phyloP scores from a whole-genome alignment of 2,888 invertebrate genomes.

The Mechanitis messenoides region DNA sequence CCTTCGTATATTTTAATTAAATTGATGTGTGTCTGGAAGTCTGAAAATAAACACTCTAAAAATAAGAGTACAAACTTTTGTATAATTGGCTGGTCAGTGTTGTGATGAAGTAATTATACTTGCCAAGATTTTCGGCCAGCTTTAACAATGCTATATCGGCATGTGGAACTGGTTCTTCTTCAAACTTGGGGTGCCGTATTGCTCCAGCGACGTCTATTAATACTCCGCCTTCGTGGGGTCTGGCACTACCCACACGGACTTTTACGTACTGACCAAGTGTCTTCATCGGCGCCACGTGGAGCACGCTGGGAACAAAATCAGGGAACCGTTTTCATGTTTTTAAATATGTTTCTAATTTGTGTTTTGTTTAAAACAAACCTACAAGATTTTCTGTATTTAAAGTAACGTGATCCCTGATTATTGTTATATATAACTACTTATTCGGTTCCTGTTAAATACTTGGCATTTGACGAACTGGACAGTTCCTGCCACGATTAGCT shows the following conservation, averaged over 20 bases:
- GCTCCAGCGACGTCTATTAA: constrained; percentile 59
- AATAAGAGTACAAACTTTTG: no score
- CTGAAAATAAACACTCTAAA: constrained; percentile 35
- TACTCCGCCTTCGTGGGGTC: constrained; percentile 55
- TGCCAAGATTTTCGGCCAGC: constrained; percentile 54
- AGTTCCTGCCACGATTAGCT: no score
- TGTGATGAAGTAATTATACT: not conserved
- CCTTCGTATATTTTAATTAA: constrained; percentile 62
- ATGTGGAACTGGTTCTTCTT: constrained; percentile 69
- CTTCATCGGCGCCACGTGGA: constrained; percentile 62
- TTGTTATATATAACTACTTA: no score
- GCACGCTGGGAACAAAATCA: constrained; percentile 44
- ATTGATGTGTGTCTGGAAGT: constrained; percentile 43
- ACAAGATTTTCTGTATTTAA: no score
- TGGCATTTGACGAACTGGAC: no score
- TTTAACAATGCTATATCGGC: constrained; percentile 66
- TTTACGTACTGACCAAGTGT: constrained; percentile 56
- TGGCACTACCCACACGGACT: constrained; percentile 57
- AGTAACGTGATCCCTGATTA: no score
- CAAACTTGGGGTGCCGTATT: constrained; percentile 66
- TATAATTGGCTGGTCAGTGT: no score
- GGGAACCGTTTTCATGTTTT: not conserved
- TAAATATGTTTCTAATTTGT: no score
- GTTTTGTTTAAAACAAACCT: not conserved
- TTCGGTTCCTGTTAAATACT: no score